Evolutionary conservation across 1,140 invertebrate genomes (phyloP).

Genomic region (Penaeus vannamei): DNA sequence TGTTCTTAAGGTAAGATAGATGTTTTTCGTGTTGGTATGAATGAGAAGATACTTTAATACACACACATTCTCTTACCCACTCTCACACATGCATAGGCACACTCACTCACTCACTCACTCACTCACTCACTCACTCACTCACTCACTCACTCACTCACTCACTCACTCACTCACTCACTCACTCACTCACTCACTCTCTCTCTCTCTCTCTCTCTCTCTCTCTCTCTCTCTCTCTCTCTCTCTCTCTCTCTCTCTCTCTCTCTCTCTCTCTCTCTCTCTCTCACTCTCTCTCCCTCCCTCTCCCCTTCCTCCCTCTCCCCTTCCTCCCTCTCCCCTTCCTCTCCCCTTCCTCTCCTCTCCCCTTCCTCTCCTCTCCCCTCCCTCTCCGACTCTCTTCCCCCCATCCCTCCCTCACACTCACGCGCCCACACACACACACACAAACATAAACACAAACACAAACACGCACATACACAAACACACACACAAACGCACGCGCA

Average conservation of each 20-base stretch:
- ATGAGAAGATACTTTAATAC: too few relatives aligned
- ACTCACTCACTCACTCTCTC: conserved; percentile 35
- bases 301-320: not conserved
- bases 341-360: not conserved
- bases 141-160: not conserved
- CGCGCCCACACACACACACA: too few relatives aligned
- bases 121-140: conserved; percentile 27
- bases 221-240: not conserved
- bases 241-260: not conserved
- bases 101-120: conserved; percentile 34
- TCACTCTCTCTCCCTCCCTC: not conserved
- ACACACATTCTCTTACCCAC: too few relatives aligned
- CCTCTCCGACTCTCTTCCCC: too few relatives aligned
- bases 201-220: not conserved
- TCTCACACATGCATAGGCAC: too few relatives aligned
- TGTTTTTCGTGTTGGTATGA: too few relatives aligned
- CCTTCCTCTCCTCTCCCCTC: too few relatives aligned
- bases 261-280: conserved; percentile 30
- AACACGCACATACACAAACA: too few relatives aligned
- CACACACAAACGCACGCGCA: too few relatives aligned
- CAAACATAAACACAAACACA: too few relatives aligned
- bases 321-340: not conserved
- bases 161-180: conserved; percentile 21
- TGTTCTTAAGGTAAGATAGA: conserved; percentile 82
- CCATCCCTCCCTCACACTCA: too few relatives aligned